These are phyloP conservation scores for Nephrocerus scutellatus DNA, from an alignment of 2,888 invertebrate genomes.

Conservation along the genomic window DNA sequence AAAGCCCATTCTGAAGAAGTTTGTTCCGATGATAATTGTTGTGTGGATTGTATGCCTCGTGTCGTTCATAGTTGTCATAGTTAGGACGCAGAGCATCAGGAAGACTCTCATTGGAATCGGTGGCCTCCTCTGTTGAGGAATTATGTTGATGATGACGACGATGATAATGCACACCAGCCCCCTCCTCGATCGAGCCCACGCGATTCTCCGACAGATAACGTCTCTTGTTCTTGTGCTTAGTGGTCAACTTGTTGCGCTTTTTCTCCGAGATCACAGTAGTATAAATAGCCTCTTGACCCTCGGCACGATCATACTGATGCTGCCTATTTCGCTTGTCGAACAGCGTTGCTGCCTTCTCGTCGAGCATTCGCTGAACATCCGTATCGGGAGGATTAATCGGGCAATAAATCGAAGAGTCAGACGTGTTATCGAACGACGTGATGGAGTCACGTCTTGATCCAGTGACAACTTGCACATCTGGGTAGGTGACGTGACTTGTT, in stretches of 20 bases:
- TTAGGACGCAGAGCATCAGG: constrained; percentile 29
- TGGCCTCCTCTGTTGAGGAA: constrained; percentile 36
- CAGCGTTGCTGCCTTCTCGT: constrained; percentile 40
- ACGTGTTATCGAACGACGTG: constrained; percentile 43
- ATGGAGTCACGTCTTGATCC: constrained; percentile 35
- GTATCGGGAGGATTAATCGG: constrained; percentile 43
- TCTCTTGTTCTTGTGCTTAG: constrained; percentile 38
- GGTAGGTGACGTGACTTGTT: constrained; percentile 21
- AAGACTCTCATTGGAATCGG: constrained; percentile 30
- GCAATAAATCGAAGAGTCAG: constrained; percentile 47
- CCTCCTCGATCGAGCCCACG: constrained; percentile 45
- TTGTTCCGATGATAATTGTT: constrained; percentile 45
- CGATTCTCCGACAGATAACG: constrained; percentile 45
- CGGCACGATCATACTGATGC: constrained; percentile 39
- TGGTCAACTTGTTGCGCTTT: constrained; percentile 32
- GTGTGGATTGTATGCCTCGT: constrained; percentile 44
- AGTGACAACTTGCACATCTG: constrained; percentile 26
- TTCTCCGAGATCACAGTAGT: constrained; percentile 39
- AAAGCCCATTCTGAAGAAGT: constrained; percentile 35
- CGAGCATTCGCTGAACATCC: constrained; percentile 42
- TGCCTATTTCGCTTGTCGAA: constrained; percentile 39
- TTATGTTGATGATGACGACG: constrained; percentile 26
- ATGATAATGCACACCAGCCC: constrained; percentile 26
- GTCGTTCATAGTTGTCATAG: constrained; percentile 38
- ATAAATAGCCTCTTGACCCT: constrained; percentile 41